A percentile compares a stretch with the other conserved stretches of the same genome.
Conservation (phyloP, 2,113 vertebrate genomes). For the Podarcis cretensis region DNA sequence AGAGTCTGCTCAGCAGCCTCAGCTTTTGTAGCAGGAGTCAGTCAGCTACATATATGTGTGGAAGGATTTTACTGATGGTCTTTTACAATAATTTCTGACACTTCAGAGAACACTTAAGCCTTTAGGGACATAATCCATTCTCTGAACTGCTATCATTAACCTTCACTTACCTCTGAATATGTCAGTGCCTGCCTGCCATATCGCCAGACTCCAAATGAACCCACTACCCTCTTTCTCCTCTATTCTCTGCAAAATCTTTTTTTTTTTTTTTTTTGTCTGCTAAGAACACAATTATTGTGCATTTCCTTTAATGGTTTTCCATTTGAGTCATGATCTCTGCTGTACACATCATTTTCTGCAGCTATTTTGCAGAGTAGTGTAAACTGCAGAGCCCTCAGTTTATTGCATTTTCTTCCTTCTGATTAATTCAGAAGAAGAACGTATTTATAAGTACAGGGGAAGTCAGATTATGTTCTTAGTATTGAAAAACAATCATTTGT, state of each 20-base stretch:
- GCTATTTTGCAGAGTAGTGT: slow-evolving; percentile 40
- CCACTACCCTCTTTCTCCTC: slow-evolving; percentile 15
- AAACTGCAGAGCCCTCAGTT: slow-evolving; percentile 21
- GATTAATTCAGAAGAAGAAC: slow-evolving; percentile 47
- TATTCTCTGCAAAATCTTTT: neutral
- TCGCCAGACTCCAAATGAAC: slow-evolving; percentile 22
- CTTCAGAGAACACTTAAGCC: neutral
- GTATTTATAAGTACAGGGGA: slow-evolving; percentile 42
- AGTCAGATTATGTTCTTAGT: slow-evolving; percentile 4
- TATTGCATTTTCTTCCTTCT: slow-evolving; percentile 32
- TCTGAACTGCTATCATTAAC: slow-evolving; percentile 18
- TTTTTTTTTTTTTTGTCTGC: slow-evolving; percentile 21
- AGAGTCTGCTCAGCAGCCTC: no score
- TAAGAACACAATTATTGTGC: slow-evolving; percentile 38
- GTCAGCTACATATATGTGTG: neutral
- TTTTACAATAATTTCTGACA: neutral
- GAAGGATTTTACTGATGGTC: neutral
- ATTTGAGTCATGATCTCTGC: slow-evolving; percentile 11
- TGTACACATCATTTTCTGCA: slow-evolving; percentile 29
- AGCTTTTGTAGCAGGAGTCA: no score
- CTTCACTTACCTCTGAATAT: slow-evolving; percentile 36
- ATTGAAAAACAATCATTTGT: neutral
- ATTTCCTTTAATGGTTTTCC: slow-evolving; percentile 43
- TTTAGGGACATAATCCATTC: slow-evolving; percentile 31
- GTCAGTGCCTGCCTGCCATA: slow-evolving; percentile 30